phyloP scores from a whole-genome alignment of 2,888 invertebrate species.

The Clunio marinus region DNA sequence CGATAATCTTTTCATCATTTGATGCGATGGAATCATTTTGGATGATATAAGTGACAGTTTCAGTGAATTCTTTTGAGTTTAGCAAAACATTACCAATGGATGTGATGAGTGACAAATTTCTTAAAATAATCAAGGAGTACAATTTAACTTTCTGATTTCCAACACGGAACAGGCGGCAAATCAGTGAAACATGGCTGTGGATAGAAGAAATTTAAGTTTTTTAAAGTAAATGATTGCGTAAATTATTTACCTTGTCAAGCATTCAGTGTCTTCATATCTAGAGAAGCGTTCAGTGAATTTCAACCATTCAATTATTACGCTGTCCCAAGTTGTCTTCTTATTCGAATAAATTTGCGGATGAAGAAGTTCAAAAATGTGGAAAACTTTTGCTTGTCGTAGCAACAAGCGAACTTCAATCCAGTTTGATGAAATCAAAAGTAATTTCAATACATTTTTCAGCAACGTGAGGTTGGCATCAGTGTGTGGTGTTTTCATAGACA shows the following conservation, averaged over 20 bases:
- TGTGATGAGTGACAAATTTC: slow-evolving; percentile 20
- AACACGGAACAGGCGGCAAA: slow-evolving; percentile 13
- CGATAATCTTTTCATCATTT: slow-evolving; percentile 47
- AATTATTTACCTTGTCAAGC: not conserved
- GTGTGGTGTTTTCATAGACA: not conserved
- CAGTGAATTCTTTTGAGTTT: slow-evolving; percentile 7
- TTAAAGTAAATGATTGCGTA: not conserved
- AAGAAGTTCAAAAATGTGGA: slow-evolving; percentile 40
- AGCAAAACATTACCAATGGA: not conserved
- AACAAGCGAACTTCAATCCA: not conserved
- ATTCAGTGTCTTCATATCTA: slow-evolving; percentile 44
- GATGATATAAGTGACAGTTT: slow-evolving; percentile 3
- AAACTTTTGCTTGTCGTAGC: not conserved
- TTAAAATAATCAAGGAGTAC: not conserved
- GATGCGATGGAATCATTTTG: slow-evolving; percentile 41
- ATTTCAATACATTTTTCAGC: slow-evolving; percentile 13
- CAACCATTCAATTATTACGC: slow-evolving; percentile 46
- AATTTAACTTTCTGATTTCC: not conserved
- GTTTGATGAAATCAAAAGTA: not conserved
- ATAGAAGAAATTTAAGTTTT: not conserved
- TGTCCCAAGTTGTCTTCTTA: slow-evolving; percentile 43
- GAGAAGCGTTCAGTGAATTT: slow-evolving; percentile 49
- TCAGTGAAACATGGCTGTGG: slow-evolving; percentile 19
- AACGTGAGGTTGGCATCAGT: not conserved
- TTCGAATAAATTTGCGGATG: slow-evolving; percentile 45